Evolutionary conservation across 2,797 vertebrate species (phyloP).

Genomic region (Squalus acanthias): DNA sequence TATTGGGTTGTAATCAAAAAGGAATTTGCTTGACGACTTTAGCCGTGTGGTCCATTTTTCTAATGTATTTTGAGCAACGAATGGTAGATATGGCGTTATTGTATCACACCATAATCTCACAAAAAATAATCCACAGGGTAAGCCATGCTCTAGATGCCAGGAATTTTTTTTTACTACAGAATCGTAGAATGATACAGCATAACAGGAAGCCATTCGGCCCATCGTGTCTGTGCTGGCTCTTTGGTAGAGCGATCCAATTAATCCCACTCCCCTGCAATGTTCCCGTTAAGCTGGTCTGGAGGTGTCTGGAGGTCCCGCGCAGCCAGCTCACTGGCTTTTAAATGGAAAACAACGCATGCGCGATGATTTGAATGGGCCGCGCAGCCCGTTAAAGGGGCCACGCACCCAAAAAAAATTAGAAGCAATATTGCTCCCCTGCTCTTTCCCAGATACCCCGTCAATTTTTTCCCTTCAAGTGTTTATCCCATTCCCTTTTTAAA

Average conservation of each 20-base stretch:
- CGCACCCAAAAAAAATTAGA: no score
- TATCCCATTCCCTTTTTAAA: background rate
- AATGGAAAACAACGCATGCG: no score
- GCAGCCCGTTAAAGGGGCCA: no score
- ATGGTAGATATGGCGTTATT: background rate
- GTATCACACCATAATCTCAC: background rate
- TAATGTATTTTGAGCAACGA: background rate
- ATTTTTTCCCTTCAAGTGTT: background rate
- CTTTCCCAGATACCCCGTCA: background rate
- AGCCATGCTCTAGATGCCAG: background rate
- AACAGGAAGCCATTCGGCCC: background rate
- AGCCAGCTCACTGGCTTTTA: no score
- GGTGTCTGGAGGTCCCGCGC: no score
- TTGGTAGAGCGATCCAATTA: background rate
- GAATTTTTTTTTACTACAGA: background rate
- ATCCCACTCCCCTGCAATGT: background rate
- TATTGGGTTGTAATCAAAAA: slow-evolving; percentile 23
- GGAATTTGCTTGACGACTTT: background rate
- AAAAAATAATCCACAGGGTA: background rate
- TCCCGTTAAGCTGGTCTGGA: no score
- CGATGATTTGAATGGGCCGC: no score
- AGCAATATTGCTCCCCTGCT: background rate
- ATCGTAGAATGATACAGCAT: background rate
- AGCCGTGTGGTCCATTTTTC: background rate
- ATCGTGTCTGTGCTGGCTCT: background rate